Evolutionary conservation across 2,797 vertebrate genomes (phyloP).

Genomic region (Ptychobarbus kaznakovi): DNA sequence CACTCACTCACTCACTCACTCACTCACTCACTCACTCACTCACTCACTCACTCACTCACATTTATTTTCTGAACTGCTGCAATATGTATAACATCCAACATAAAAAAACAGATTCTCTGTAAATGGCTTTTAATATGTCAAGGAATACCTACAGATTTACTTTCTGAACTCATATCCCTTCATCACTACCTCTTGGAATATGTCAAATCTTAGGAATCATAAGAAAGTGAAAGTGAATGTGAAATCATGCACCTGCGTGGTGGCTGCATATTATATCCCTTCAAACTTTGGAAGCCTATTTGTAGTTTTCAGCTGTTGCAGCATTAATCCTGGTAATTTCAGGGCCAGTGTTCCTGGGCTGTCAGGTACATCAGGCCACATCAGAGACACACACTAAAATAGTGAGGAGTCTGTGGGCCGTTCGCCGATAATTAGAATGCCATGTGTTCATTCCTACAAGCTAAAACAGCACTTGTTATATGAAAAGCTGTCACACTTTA

Average conservation of each 20-base stretch:
- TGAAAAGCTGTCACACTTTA: conserved; percentile 81
- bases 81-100: not conserved
- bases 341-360: conserved; percentile 72
- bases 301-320: conserved; percentile 75
- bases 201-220: conserved; percentile 35
- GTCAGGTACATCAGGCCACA: conserved; percentile 77
- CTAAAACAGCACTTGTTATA: conserved; percentile 77
- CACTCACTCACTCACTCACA: too few relatives aligned
- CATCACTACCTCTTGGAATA: not conserved
- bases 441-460: conserved; percentile 77
- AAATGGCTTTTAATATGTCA: not conserved
- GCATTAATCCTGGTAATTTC: conserved; percentile 81
- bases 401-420: conserved; percentile 67
- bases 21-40: too few relatives aligned
- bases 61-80: not conserved
- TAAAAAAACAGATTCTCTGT: not conserved
- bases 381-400: conserved; percentile 72
- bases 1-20: too few relatives aligned
- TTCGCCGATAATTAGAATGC: conserved; percentile 78
- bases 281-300: conserved; percentile 74
- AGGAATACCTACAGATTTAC: not conserved
- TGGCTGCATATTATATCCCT: conserved; percentile 67
- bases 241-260: conserved; percentile 68
- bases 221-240: conserved; percentile 70
- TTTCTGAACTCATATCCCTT: not conserved